Evolutionary conservation across 2,113 vertebrate genomes (phyloP).

Genomic region (Zapus hudsonius): DNA sequence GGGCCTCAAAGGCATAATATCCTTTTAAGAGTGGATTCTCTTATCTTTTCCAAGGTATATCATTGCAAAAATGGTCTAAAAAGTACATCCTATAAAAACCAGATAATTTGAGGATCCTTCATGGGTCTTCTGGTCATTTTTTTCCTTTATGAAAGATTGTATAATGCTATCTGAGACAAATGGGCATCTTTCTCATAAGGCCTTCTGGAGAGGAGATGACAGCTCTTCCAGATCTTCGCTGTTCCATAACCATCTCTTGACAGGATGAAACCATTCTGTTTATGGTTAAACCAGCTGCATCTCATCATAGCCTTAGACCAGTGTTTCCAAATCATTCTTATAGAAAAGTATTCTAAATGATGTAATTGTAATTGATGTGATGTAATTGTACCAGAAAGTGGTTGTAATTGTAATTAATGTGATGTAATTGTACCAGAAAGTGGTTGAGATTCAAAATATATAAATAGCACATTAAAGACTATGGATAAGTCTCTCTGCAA

Average conservation of each 20-base stretch:
- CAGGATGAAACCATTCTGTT: constrained; percentile 42
- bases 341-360: background rate
- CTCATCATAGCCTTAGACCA: constrained; percentile 55
- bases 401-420: constrained; percentile 46
- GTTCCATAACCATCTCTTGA: constrained; percentile 53
- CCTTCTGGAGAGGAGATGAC: constrained; percentile 32
- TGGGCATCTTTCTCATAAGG: constrained; percentile 25
- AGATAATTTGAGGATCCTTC: background rate
- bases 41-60: constrained; percentile 25
- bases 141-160: background rate
- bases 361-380: constrained; percentile 51
- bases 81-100: background rate
- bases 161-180: constrained; percentile 47
- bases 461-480: background rate
- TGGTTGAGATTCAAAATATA: background rate
- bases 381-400: background rate
- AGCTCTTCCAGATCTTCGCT: constrained; percentile 40
- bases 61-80: constrained; percentile 25
- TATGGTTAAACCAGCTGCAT: constrained; percentile 57
- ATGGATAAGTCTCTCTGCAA: background rate
- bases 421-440: background rate
- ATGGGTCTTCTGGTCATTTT: background rate
- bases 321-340: constrained; percentile 30
- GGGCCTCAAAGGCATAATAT: no score
- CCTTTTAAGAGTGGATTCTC: constrained; percentile 30